Conservation (phyloP, 2,113 vertebrate species). For the Sorex fumeus region DNA sequence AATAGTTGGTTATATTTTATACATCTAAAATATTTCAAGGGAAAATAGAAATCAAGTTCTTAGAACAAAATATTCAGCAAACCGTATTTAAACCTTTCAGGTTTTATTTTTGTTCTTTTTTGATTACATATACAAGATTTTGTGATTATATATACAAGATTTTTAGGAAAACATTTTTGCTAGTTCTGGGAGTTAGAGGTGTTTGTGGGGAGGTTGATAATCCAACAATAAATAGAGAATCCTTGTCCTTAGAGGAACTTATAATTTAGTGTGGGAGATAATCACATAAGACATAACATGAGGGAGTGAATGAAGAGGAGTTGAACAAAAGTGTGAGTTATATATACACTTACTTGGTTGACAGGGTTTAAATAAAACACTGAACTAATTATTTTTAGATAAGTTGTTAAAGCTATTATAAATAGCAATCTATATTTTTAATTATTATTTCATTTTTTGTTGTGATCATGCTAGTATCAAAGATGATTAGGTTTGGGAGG, state of each 20-base stretch:
- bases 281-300: slow-evolving; percentile 32
- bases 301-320: slow-evolving; percentile 64
- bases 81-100: slow-evolving; percentile 55
- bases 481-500: no score
- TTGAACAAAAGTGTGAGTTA: slow-evolving; percentile 56
- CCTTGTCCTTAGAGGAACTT: slow-evolving; percentile 65
- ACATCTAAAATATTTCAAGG: slow-evolving; percentile 64
- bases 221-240: slow-evolving; percentile 68
- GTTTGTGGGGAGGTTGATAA: slow-evolving; percentile 34
- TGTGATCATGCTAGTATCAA: no score
- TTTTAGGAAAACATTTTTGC: slow-evolving; percentile 38
- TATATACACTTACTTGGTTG: slow-evolving; percentile 48
- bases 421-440: slow-evolving; percentile 55
- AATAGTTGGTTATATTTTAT: neutral
- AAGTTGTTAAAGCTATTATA: slow-evolving; percentile 68
- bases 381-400: slow-evolving; percentile 49
- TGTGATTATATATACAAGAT: neutral
- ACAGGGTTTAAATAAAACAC: slow-evolving; percentile 42
- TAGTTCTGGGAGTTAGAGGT: neutral
- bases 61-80: slow-evolving; percentile 51
- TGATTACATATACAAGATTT: neutral
- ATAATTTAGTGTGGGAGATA: slow-evolving; percentile 68
- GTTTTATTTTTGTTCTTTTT: slow-evolving; percentile 60
- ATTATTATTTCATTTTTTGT: neutral
- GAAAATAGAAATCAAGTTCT: neutral